Base-by-base conservation (phyloP, 2,113 vertebrate genomes). In the Pelodiscus sinensis region DNA sequence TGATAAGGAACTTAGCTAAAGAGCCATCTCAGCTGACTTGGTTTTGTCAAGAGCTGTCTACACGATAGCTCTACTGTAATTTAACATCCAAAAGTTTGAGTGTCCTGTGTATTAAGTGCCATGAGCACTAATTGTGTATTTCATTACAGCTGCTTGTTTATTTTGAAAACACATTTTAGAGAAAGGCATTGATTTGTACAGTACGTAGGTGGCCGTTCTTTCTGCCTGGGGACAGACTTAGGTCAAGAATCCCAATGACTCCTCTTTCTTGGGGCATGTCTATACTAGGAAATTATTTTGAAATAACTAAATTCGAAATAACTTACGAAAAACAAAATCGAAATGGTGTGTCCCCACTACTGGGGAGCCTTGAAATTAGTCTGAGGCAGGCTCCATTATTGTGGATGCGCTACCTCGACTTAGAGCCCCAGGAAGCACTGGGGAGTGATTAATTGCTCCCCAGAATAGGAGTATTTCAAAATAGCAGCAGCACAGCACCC, bases 231-330 rank as follows among this genome's bases (percentile, higher is more conserved):
- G 73, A 29, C 44, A 84, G 31, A 15, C 57, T 81, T 81, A 58
- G 51, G 68, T 51, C 52, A 78, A 85, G 38, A 86, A 91, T 44
- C n/a, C 29, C 79, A 50, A 65, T 82, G 91, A 44, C 97, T 95
- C 82, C 60, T 96, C 87, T 96, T 97, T 94, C 94, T 44, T 44
- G 44, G 44, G 44, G 44, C 44, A 44, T 44, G 44, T 44, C 44
- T 44, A 44, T 6, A 44, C 44, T 44, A 44, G 44, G 44, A 44
- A 44, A 44, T 44, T 44, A 44, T 44, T 44, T 44, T 6, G 44
- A 44, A 44, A 44, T 44, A 44, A 44, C 44, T 44, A 44, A 4
- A 44, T 44, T 44, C 7, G 44, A 44, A 44, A 44, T 44, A 44
- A 44, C 44, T 44, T 44, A 5, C 44, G 44, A 44, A 44, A 44